Evolutionary conservation across 2,888 invertebrate species (phyloP), one percentile per base, ranked within the genome.

Genomic region (Ennomos erosarius): DNA sequence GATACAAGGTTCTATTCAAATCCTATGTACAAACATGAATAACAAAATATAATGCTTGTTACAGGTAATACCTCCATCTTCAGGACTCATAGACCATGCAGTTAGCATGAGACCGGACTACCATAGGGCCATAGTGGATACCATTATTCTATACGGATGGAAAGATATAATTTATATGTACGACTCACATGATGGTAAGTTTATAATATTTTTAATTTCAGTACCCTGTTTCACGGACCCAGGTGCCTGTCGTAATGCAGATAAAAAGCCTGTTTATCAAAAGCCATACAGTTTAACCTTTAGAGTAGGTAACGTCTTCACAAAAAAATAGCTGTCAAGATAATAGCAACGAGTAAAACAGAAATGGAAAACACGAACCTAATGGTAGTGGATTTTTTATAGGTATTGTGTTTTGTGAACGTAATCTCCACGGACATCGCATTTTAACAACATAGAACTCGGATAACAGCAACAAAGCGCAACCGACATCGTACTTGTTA

Each of bases 61-160:
- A 11, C 85, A 96, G 96, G 97, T 97, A 45, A 94, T 97, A 63
- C 96, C 97, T 10, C 97, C 97, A 36, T 97, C 97, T 12, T 97
- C 97, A 1, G 97, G 97, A n/a, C 94, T 96, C 73, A 93, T 97
- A 75, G 97, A 98, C 90, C 97, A 96, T 82, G 98, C 98, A 52
- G 96, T 98, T 78, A 97, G 97, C 85, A 96, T 99, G 96, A 94
- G 98, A 65, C 99, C 99, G 39, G 97, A 99, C 88, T 98, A 98
- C 90, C 98, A 98, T 87, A 96, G 96, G 78, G 98, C 99, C 59
- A 96, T 99, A 81, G 97, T 99, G 71, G 99, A 99, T 90, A 96
- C 98, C 59, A 98, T 99, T 76, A 94, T 96, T 67, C 96, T 97
- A 88, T 99, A 99, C 87, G 96, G 95, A 45, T 98, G 98, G 98